These are phyloP conservation scores for Drosophila yakuba DNA, from an alignment of 1,140 invertebrate genomes.

Conservation along the genomic window DNA sequence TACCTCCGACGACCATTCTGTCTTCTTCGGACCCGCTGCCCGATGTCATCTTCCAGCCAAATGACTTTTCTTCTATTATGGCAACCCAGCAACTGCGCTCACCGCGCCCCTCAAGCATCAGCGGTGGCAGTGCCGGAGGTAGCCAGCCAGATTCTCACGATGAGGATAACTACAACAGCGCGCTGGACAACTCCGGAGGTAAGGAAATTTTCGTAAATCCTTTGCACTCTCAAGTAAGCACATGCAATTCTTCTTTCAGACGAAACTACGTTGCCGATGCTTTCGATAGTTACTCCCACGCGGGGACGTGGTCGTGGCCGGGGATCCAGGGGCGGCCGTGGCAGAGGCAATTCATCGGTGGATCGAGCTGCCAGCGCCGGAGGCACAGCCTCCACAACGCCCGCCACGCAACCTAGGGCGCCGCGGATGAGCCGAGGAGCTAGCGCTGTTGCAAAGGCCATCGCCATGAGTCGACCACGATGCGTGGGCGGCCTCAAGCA, in stretches of 20 bases:
- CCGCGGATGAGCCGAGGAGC: conserved; percentile 77
- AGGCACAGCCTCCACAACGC: conserved; percentile 5
- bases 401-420: conserved; percentile 43
- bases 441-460: conserved; percentile 77
- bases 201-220: background rate
- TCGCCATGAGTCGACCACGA: conserved; percentile 72
- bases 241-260: conserved; percentile 35
- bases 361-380: conserved; percentile 17
- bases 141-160: conserved; percentile 60
- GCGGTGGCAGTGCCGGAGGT: conserved; percentile 54
- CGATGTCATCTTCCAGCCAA: conserved; percentile 79
- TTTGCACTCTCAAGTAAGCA: too few species aligned
- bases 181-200: conserved; percentile 73
- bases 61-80: conserved; percentile 80
- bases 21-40: conserved; percentile 78
- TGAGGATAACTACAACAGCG: conserved; percentile 65
- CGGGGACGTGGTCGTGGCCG: conserved; percentile 74
- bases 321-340: conserved; percentile 57
- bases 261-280: conserved; percentile 47
- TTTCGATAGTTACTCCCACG: conserved; percentile 39
- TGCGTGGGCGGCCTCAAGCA: conserved; percentile 80
- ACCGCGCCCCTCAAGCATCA: conserved; percentile 49
- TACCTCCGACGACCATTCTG: conserved; percentile 76
- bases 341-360: conserved; percentile 29
- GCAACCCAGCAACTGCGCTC: conserved; percentile 74